phyloP scores from a whole-genome alignment of 2,797 vertebrate species.

The Borostomias antarcticus region DNA sequence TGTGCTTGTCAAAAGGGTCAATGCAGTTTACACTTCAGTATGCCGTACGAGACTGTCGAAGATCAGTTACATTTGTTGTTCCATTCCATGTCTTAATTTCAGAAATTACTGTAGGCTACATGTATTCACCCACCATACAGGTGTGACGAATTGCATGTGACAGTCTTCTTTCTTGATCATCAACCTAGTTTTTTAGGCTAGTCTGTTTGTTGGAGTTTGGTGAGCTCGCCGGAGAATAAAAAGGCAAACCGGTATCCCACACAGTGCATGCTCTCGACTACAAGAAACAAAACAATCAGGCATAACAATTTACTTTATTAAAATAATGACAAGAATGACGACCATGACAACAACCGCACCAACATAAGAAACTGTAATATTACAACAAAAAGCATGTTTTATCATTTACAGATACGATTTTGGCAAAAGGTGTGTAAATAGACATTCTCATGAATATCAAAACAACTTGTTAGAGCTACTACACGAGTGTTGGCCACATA shows the following conservation, averaged over 20 bases:
- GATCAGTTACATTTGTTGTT: background rate
- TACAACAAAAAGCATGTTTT: conserved; percentile 41
- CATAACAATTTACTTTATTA: conserved; percentile 65
- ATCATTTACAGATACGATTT: conserved; percentile 56
- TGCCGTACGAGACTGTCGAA: background rate
- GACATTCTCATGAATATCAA: conserved; percentile 55
- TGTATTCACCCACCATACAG: background rate
- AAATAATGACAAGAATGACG: conserved; percentile 52
- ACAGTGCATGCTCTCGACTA: background rate
- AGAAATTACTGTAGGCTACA: too few relatives aligned
- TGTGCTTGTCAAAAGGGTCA: conserved; percentile 30
- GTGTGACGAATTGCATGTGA: too few relatives aligned
- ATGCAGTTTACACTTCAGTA: conserved; percentile 8
- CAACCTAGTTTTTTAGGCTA: too few relatives aligned
- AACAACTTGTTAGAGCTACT: conserved; percentile 58
- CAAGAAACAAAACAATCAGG: conserved; percentile 27
- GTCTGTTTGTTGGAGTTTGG: too few relatives aligned
- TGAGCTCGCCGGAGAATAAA: too few relatives aligned
- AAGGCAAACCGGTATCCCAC: background rate
- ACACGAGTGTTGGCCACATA: conserved; percentile 40
- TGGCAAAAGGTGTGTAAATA: conserved; percentile 62
- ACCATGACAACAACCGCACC: conserved; percentile 49
- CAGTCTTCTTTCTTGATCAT: too few relatives aligned
- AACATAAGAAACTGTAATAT: conserved; percentile 50
- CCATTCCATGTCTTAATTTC: background rate